phyloP scores from a whole-genome alignment of 2,888 invertebrate species.

The Drosophila kambysellisi region DNA sequence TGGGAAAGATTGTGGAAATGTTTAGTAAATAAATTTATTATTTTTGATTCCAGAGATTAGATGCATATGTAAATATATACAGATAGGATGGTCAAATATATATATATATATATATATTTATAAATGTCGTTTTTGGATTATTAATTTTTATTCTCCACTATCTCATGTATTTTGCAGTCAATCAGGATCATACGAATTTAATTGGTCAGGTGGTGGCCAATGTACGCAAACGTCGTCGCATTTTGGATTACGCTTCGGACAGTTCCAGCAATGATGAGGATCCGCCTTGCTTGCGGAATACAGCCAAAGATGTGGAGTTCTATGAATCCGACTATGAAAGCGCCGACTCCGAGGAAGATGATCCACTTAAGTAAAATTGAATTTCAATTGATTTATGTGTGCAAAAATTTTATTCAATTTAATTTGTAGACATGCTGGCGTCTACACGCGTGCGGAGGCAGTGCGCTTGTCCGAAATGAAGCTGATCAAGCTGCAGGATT shows the following conservation, averaged over 20 bases:
- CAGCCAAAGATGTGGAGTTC: constrained; percentile 88
- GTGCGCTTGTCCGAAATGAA: constrained; percentile 91
- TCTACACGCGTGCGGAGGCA: constrained; percentile 95
- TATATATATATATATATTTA: background rate
- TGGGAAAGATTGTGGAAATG: background rate
- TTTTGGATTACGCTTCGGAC: constrained; percentile 90
- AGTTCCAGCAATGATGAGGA: constrained; percentile 89
- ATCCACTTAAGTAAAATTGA: constrained; percentile 88
- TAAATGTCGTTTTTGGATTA: no score
- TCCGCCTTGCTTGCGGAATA: constrained; percentile 87
- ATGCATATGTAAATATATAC: background rate
- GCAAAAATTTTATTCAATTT: background rate
- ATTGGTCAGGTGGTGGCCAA: constrained; percentile 86
- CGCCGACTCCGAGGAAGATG: constrained; percentile 91
- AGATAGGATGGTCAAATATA: background rate
- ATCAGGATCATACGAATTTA: constrained; percentile 84
- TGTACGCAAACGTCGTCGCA: constrained; percentile 86
- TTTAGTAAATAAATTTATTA: background rate
- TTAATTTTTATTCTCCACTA: no score
- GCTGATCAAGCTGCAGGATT: constrained; percentile 90
- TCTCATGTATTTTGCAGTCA: constrained; percentile 58
- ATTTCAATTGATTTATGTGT: fast-evolving
- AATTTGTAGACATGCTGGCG: constrained; percentile 91
- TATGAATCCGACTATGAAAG: constrained; percentile 92
- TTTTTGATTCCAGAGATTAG: background rate